Evolutionary conservation across 2,888 invertebrate species (phyloP), one percentile per base, ranked within the genome.

Genomic region (Orthosia incerta): DNA sequence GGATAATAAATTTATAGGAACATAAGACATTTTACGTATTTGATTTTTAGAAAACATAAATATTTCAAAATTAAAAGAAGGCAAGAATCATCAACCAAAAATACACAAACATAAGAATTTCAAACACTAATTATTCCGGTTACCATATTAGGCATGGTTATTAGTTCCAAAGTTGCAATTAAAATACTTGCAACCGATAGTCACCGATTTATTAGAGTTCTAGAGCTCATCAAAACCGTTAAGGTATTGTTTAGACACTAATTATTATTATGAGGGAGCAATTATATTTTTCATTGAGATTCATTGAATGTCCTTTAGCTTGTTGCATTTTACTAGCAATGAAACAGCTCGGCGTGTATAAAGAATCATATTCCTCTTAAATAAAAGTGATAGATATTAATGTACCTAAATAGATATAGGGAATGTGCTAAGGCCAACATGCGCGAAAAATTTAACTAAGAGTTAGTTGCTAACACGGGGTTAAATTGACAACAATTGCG

Each of bases 151-250:
- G 39, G 48, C 59, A 63, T 46, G 76, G 70, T 48, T 9, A 79
- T 85, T 85, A 62, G 80, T 76, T 83, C 57, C 80, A 61, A 68
- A 71, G 73, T 46, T 75, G 26, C 63, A 71, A 71, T 85, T 83
- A 61, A 76, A 71, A 83, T 74, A 26, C 57, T 70, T 82, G 23
- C 20, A 56, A 63, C 45, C 20, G 55, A 7, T 31, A 48, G 23
- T 79, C 62, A 48, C 9, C 4, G 56, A 23, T 56, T 56, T 46
- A 16, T 16, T 3, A 5, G 5, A 39, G 39, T 31, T 18, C 16
- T 45, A 65, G 12, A 20, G 16, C 3, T 67, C 23, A 45, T 45
- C 11, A 18, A n/a, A 26, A 18, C 2, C 15, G 31, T 31, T 70
- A 16, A 31, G 26, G 16, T 57, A 72, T 48, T 56, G 13, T 23